Evolutionary conservation across 2,113 vertebrate species (phyloP).

Genomic region (Pedionomus torquatus): DNA sequence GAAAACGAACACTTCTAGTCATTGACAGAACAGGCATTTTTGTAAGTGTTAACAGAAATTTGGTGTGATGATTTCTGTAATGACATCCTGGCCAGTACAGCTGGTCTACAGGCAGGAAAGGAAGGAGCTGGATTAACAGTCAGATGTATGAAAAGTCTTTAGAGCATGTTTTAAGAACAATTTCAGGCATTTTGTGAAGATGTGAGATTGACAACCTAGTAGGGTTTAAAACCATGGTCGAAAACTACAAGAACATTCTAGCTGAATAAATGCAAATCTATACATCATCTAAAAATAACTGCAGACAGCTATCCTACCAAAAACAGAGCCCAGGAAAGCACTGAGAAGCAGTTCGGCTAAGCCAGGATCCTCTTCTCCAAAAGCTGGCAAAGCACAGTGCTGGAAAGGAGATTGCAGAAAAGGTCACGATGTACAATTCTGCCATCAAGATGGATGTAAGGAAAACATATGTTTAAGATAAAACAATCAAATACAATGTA

Average conservation of each 20-base stretch:
- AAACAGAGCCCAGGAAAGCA: background rate
- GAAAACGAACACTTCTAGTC: conserved; percentile 37
- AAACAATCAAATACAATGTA: background rate
- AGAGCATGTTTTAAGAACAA: background rate
- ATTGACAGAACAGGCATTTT: conserved; percentile 44
- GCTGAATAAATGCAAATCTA: background rate
- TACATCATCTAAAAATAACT: background rate
- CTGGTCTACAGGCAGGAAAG: conserved; percentile 2
- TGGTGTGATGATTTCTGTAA: background rate
- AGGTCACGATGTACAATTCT: background rate
- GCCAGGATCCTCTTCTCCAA: background rate
- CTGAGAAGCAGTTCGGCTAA: background rate
- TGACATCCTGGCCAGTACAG: conserved; percentile 5
- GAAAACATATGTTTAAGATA: background rate
- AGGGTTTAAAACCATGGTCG: background rate
- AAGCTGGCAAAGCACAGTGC: background rate
- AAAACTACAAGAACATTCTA: background rate
- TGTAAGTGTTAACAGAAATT: conserved; percentile 43
- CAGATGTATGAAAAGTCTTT: background rate
- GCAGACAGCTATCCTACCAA: background rate
- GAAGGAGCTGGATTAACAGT: background rate
- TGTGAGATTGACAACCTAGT: background rate
- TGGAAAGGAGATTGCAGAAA: background rate
- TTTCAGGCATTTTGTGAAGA: background rate
- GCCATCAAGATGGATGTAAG: background rate